A percentile compares a stretch with the other conserved stretches of the same genome.
phyloP scores from a whole-genome alignment of 1,140 invertebrate genomes.

The Venturia canescens region DNA sequence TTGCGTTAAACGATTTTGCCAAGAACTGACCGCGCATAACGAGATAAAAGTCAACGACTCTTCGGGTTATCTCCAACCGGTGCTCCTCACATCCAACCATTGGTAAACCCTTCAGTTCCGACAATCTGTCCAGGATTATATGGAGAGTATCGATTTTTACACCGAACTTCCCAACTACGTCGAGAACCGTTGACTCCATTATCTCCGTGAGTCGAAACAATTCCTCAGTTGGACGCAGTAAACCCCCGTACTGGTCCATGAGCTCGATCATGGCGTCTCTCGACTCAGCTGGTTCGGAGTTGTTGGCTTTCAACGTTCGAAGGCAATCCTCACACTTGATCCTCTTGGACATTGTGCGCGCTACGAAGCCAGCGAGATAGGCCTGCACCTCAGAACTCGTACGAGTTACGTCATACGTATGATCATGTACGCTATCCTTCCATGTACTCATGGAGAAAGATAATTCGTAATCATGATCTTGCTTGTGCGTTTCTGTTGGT shows the following conservation, averaged over 20 bases:
- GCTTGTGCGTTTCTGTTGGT: neutral
- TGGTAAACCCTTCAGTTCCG: neutral
- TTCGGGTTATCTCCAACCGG: conserved; percentile 19
- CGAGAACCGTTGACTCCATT: conserved; percentile 23
- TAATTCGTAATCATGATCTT: conserved; percentile 9
- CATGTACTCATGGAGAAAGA: neutral
- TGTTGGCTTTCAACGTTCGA: neutral
- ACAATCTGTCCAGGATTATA: conserved; percentile 26
- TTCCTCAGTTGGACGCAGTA: conserved; percentile 32
- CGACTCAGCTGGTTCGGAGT: neutral
- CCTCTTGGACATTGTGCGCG: conserved; percentile 30
- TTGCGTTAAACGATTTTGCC: conserved; percentile 23
- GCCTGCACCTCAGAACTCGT: conserved; percentile 44
- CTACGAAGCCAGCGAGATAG: conserved; percentile 50
- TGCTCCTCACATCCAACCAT: conserved; percentile 33
- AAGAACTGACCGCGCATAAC: conserved; percentile 38
- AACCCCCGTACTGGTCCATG: conserved; percentile 32
- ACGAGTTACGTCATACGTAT: conserved; percentile 49
- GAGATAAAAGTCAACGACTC: conserved; percentile 29
- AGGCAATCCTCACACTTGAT: no score
- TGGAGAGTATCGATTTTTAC: conserved; percentile 32
- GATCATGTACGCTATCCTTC: neutral
- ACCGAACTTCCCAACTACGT: conserved; percentile 27
- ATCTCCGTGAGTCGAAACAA: conserved; percentile 33
- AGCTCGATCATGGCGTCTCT: conserved; percentile 44